Conservation (phyloP, 2,888 invertebrate genomes). For the Cheilosia variabilis region DNA sequence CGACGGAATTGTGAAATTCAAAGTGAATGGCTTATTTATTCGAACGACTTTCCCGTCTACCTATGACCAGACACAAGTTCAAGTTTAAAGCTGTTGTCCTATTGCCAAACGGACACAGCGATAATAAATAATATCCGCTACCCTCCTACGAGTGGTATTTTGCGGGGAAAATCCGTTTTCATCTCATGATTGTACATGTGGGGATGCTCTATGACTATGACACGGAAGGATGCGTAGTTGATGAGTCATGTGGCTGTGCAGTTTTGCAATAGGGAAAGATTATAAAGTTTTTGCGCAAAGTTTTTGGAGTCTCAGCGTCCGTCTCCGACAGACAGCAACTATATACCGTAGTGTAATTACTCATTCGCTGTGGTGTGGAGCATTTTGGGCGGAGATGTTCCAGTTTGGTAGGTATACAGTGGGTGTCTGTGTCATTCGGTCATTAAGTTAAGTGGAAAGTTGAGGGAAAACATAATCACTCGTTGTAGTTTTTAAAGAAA, state of each 20-base stretch:
- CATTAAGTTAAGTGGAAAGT: background rate
- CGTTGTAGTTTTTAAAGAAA: background rate
- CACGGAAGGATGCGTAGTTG: conserved; percentile 59
- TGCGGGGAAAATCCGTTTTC: conserved; percentile 44
- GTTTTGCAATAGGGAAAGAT: conserved; percentile 10
- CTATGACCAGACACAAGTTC: conserved; percentile 45
- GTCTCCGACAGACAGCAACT: conserved; percentile 33
- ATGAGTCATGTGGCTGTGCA: conserved; percentile 46
- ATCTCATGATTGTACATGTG: background rate
- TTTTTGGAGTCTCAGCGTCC: conserved; percentile 33
- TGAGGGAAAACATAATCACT: background rate
- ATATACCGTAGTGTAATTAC: conserved; percentile 49
- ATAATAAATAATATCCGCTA: conserved; percentile 30
- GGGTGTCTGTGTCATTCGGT: conserved; percentile 38
- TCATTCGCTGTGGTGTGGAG: conserved; percentile 46
- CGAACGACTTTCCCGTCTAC: conserved; percentile 19
- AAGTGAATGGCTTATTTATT: conserved; percentile 30
- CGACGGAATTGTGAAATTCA: conserved; percentile 23
- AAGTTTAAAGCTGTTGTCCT: conserved; percentile 45
- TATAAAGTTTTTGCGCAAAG: conserved; percentile 32
- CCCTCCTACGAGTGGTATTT: conserved; percentile 9
- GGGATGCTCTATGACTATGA: conserved; percentile 34
- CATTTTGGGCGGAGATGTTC: conserved; percentile 27
- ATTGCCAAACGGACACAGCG: conserved; percentile 26
- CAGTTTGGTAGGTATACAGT: conserved; percentile 48